A percentile compares a stretch with the other conserved stretches of the same genome.
Conservation (phyloP, 2,888 invertebrate genomes). For the Nycteola revayana region DNA sequence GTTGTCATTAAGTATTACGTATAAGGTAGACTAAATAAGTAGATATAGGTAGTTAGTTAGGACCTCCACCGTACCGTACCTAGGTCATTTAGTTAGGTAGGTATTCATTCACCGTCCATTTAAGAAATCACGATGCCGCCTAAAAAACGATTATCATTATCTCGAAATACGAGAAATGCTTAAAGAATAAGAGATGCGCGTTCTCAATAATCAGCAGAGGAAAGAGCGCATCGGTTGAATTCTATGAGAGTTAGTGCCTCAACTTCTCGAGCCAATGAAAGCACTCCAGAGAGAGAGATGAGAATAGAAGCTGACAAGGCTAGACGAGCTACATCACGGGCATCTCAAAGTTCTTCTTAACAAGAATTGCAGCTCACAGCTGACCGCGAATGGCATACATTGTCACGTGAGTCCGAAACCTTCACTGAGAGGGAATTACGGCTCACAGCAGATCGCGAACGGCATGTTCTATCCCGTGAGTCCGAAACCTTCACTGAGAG, state of each 20-base stretch:
- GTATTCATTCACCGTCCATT: too few relatives aligned
- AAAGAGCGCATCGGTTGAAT: constrained; percentile 14
- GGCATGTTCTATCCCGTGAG: too few relatives aligned
- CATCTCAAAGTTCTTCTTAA: constrained; percentile 10
- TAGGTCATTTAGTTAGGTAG: too few relatives aligned
- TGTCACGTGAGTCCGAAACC: constrained; percentile 7
- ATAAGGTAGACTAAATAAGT: too few relatives aligned
- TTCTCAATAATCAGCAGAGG: constrained; percentile 10
- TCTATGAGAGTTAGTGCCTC: constrained; percentile 14
- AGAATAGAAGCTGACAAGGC: constrained; percentile 9
- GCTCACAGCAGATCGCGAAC: constrained; percentile 2
- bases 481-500: too few relatives aligned
- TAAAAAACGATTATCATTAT: constrained; percentile 3
- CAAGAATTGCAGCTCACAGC: constrained; percentile 10
- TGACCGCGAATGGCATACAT: constrained; percentile 11
- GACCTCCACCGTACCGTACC: too few relatives aligned
- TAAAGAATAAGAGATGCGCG: constrained; percentile 11
- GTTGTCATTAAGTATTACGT: too few relatives aligned
- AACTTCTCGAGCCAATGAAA: constrained; percentile 9
- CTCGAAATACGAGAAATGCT: constrained; percentile 9
- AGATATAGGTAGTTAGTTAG: too few relatives aligned
- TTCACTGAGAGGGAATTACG: not conserved
- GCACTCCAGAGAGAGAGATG: constrained; percentile 3
- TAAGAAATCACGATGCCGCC: not conserved
- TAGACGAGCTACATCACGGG: constrained; percentile 7